Conservation (phyloP, 2,888 invertebrate genomes). For the Clunio marinus region DNA sequence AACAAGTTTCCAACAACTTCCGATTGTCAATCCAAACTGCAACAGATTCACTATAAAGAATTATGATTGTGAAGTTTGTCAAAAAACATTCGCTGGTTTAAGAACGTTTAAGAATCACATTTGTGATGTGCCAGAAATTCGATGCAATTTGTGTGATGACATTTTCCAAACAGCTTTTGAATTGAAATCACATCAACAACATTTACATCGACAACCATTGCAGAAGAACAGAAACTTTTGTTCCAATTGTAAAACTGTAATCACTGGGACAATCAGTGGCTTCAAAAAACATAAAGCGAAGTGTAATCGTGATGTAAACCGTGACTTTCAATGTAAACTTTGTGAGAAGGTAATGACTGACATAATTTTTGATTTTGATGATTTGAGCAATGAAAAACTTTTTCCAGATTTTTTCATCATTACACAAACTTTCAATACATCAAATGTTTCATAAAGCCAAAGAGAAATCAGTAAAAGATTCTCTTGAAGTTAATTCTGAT, state of each 20-base stretch:
- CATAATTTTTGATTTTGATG: not conserved
- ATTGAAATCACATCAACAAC: not conserved
- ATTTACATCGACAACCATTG: not conserved
- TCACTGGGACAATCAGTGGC: not conserved
- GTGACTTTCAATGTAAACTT: not conserved
- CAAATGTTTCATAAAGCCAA: not conserved
- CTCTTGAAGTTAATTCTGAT: not conserved
- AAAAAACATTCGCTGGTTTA: not conserved
- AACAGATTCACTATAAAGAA: not conserved
- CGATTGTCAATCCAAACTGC: not conserved
- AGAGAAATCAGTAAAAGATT: not conserved
- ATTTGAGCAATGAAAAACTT: not conserved
- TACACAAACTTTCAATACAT: not conserved
- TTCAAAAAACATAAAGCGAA: not conserved
- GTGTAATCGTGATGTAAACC: not conserved
- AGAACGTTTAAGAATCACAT: not conserved
- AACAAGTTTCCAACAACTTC: too few species aligned
- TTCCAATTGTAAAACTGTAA: not conserved
- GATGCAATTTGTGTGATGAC: not conserved
- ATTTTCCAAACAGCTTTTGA: not conserved
- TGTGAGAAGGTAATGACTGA: not conserved
- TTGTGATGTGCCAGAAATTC: not conserved
- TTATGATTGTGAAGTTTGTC: not conserved
- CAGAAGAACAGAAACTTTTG: not conserved
- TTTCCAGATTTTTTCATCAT: not conserved